Conservation (phyloP, 2,113 vertebrate genomes). For the Rissa tridactyla region DNA sequence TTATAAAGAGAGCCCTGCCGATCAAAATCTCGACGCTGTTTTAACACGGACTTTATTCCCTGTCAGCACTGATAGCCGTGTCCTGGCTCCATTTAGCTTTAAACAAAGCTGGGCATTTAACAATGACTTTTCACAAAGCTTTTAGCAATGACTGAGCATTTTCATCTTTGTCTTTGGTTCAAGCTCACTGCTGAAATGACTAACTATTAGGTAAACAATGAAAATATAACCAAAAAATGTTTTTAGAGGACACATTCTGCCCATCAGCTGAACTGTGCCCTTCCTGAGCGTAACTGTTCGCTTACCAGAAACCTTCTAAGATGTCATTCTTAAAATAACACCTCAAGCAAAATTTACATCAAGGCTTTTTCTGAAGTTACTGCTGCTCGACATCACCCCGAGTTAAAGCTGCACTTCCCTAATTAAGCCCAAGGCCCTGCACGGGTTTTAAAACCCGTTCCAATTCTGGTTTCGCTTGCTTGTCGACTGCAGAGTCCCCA, state of each 20-base stretch:
- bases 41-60: neutral
- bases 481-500: neutral
- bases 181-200: too few species aligned
- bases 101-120: neutral
- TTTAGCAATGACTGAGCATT: accelerated
- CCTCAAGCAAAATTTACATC: too few species aligned
- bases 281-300: accelerated
- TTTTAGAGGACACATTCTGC: accelerated
- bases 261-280: too few species aligned
- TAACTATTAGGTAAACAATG: neutral
- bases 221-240: accelerated
- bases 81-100: too few species aligned
- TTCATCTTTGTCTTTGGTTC: neutral
- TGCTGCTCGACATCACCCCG: neutral
- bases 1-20: neutral
- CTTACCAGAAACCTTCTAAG: too few species aligned
- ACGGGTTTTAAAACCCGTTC: neutral
- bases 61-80: accelerated
- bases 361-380: accelerated
- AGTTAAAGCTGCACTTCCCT: neutral
- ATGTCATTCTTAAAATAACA: neutral
- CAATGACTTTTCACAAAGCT: neutral
- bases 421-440: neutral
- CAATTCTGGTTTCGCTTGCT: neutral
- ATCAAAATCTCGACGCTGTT: accelerated